Conservation (phyloP, 2,113 vertebrate genomes). For the Indicator maculatus region DNA sequence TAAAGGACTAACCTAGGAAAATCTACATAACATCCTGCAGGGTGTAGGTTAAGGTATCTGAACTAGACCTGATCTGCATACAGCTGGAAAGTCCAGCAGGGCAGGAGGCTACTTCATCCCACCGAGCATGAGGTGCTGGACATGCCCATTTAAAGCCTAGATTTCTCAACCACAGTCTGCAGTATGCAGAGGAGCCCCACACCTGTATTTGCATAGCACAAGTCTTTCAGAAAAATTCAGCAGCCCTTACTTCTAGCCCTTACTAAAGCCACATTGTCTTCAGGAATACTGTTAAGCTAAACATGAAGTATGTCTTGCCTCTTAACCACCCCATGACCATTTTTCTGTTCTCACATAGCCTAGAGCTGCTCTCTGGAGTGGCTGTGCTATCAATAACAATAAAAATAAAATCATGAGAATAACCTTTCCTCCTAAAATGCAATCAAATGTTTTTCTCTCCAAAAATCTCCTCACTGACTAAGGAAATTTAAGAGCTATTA, state of each 20-base stretch:
- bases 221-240: not conserved
- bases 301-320: conserved; percentile 6
- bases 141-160: not conserved
- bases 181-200: not conserved
- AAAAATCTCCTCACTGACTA: not conserved
- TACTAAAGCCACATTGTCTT: not conserved
- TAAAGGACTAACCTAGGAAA: not conserved
- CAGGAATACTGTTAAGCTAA: not conserved
- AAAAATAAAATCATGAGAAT: conserved; percentile 6
- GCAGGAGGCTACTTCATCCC: not conserved
- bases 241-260: not conserved
- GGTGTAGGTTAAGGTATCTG: not conserved
- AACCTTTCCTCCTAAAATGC: conserved; percentile 29
- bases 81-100: not conserved
- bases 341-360: conserved; percentile 24
- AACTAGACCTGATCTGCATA: not conserved
- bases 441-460: conserved; percentile 28
- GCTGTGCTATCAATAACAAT: conserved; percentile 26
- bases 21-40: not conserved
- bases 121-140: not conserved
- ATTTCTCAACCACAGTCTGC: not conserved
- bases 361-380: conserved; percentile 8
- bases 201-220: not conserved
- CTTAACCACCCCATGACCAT: not conserved
- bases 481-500: conserved; percentile 19